These are phyloP conservation scores for Ophonus ardosiacus DNA, from an alignment of 2,888 invertebrate genomes.

Conservation along the genomic window DNA sequence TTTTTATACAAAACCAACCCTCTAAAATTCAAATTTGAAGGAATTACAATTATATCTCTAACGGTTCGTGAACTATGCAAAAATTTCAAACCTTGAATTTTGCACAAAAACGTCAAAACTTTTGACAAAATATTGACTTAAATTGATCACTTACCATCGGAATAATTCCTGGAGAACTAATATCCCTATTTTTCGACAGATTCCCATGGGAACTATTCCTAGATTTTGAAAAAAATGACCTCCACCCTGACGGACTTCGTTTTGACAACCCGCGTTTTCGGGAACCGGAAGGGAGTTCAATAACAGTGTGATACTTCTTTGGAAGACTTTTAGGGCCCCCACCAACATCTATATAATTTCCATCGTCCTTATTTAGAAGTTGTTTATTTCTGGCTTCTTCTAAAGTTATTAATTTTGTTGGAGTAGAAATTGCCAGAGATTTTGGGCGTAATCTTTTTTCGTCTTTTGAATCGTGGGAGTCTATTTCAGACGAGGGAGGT, in stretches of 20 bases:
- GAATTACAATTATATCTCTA: no score
- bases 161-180: conserved; percentile 76
- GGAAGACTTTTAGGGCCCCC: conserved; percentile 88
- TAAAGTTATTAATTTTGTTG: conserved; percentile 92
- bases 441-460: conserved; percentile 84
- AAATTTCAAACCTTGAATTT: no score
- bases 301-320: conserved; percentile 92
- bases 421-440: conserved; percentile 93
- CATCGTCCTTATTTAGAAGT: conserved; percentile 77
- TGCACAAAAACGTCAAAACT: no score
- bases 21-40: no score
- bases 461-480: conserved; percentile 68
- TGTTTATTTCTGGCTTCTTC: conserved; percentile 90
- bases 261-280: conserved; percentile 82
- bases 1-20: no score
- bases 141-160: conserved; percentile 72
- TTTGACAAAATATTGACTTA: no score
- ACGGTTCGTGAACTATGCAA: no score
- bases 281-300: conserved; percentile 85
- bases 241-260: conserved; percentile 87
- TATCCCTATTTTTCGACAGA: conserved; percentile 75
- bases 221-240: conserved; percentile 83
- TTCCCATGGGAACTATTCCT: conserved; percentile 75
- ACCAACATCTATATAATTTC: conserved; percentile 86
- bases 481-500: conserved; percentile 67